Evolutionary conservation across 2,888 invertebrate species (phyloP).

Genomic region (Auanema freiburgensis): DNA sequence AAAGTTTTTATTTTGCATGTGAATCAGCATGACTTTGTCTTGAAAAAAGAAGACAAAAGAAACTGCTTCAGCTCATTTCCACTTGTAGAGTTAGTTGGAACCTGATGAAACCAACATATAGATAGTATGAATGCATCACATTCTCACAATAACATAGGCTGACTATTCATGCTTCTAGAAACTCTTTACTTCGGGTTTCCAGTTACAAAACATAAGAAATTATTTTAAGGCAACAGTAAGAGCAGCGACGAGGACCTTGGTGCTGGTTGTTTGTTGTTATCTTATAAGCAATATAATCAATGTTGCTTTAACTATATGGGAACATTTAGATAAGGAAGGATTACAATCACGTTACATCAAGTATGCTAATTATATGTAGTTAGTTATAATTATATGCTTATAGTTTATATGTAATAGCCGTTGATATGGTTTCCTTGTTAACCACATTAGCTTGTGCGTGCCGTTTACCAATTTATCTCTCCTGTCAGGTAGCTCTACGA

Average conservation of each 20-base stretch:
- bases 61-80: no score
- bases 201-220: neutral
- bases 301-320: conserved; percentile 56
- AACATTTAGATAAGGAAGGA: conserved; percentile 52
- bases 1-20: no score
- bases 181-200: neutral
- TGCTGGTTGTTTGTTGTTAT: conserved; percentile 60
- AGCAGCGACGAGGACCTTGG: conserved; percentile 58
- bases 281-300: conserved; percentile 59
- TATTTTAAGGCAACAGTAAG: conserved; percentile 46
- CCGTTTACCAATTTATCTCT: conserved; percentile 59
- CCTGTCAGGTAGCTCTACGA: conserved; percentile 47
- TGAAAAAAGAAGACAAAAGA: no score
- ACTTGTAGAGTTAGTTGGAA: no score
- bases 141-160: neutral
- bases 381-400: conserved; percentile 3
- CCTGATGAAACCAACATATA: no score
- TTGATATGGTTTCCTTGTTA: conserved; percentile 57
- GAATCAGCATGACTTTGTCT: no score
- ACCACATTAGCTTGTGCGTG: conserved; percentile 59
- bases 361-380: conserved; percentile 12
- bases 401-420: conserved; percentile 55
- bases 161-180: neutral
- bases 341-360: conserved; percentile 26
- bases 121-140: no score